Conservation (phyloP, 1,140 invertebrate species). For the Rhopalosiphum padi region DNA sequence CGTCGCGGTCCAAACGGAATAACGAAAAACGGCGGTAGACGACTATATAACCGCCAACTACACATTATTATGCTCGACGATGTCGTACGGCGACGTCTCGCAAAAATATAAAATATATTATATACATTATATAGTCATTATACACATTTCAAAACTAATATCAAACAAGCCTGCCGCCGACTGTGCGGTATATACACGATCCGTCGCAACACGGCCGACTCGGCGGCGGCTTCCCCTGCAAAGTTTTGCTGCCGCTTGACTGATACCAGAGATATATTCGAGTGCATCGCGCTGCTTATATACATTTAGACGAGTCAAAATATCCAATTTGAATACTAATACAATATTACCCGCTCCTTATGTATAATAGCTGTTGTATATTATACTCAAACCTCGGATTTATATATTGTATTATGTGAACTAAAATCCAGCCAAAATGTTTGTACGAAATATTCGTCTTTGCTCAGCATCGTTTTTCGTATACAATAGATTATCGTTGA, state of each 20-base stretch:
- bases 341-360: background rate
- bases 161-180: background rate
- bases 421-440: background rate
- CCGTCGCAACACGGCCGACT: background rate
- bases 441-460: no score
- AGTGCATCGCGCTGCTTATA: background rate
- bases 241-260: background rate
- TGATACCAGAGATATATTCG: background rate
- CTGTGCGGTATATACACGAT: no score
- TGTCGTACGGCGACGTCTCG: background rate
- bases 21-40: background rate
- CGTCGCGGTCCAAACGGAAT: background rate
- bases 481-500: no score
- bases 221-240: background rate
- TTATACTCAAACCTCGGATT: background rate
- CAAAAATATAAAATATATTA: background rate
- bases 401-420: background rate
- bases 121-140: no score
- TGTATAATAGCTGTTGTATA: background rate
- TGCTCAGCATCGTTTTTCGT: no score
- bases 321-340: constrained; percentile 18
- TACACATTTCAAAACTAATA: constrained; percentile 27
- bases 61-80: background rate
- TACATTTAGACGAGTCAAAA: background rate
- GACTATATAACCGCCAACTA: background rate